phyloP scores from a whole-genome alignment of 2,797 vertebrate genomes.

The Malurus splendens region DNA sequence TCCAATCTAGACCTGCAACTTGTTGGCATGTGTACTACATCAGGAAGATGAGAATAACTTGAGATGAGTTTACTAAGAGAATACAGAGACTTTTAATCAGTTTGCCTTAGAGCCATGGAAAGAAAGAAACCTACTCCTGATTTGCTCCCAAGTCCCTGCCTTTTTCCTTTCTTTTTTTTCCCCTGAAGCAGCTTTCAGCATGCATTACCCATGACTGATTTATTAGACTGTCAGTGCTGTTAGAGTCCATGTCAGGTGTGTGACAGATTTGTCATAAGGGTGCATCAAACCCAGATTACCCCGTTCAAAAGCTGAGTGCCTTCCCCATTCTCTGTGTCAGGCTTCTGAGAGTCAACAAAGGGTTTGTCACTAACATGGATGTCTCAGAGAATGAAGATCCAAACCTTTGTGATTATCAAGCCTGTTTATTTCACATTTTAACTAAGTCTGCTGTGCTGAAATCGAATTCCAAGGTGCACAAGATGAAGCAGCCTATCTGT shows the following conservation, averaged over 20 bases:
- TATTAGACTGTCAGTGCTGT: slow-evolving; percentile 12
- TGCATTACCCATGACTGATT: slow-evolving; percentile 20
- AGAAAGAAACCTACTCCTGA: background rate
- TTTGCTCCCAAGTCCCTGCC: background rate
- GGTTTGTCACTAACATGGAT: background rate
- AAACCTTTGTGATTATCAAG: background rate
- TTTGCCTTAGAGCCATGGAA: background rate
- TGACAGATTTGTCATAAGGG: background rate
- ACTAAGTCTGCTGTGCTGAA: background rate
- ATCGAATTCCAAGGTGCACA: background rate
- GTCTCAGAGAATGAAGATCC: background rate
- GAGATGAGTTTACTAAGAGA: background rate
- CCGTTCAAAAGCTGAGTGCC: background rate
- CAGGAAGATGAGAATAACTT: background rate
- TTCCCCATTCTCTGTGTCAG: background rate
- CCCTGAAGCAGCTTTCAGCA: background rate
- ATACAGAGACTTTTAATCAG: background rate
- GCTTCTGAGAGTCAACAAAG: background rate
- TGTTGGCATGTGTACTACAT: background rate
- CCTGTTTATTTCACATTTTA: slow-evolving; percentile 13
- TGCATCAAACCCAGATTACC: background rate
- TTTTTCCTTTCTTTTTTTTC: background rate
- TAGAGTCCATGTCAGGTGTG: background rate
- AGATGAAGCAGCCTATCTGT: background rate
- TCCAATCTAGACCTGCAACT: background rate